Conservation (phyloP, 2,888 invertebrate species). For the Caprella mutica region DNA sequence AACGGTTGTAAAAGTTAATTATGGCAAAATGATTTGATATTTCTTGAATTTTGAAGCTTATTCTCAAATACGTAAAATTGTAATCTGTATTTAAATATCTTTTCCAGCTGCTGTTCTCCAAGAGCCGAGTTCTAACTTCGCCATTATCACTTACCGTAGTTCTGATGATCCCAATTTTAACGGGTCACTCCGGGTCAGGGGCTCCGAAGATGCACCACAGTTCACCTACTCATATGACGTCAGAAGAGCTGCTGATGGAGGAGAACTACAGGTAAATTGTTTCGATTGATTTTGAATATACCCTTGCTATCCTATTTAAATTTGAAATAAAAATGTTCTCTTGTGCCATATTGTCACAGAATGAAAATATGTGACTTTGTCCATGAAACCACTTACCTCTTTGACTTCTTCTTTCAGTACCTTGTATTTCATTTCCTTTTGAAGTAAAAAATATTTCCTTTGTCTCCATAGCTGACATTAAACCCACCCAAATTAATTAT, state of each 20-base stretch:
- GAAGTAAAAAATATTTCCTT: background rate
- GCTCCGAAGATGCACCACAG: no score
- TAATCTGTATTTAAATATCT: background rate
- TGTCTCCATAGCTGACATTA: no score
- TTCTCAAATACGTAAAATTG: background rate
- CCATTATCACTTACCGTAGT: background rate
- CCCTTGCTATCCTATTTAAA: background rate
- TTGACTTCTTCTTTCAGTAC: no score
- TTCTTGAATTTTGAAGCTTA: background rate
- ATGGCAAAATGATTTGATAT: no score
- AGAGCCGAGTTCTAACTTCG: constrained; percentile 2
- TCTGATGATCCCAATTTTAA: background rate
- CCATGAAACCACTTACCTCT: no score
- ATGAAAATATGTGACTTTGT: no score
- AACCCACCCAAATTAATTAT: no score
- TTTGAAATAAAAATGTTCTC: background rate
- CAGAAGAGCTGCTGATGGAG: constrained; percentile 17
- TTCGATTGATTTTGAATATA: constrained; percentile 10
- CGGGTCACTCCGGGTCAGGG: background rate
- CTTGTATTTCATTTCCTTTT: background rate
- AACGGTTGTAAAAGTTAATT: no score
- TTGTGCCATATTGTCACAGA: background rate
- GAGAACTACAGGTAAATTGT: constrained; percentile 20
- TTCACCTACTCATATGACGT: constrained; percentile 19
- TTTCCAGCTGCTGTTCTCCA: constrained; percentile 2